phyloP scores from a whole-genome alignment of 2,888 invertebrate species.

The Caenorhabditis wallacei region DNA sequence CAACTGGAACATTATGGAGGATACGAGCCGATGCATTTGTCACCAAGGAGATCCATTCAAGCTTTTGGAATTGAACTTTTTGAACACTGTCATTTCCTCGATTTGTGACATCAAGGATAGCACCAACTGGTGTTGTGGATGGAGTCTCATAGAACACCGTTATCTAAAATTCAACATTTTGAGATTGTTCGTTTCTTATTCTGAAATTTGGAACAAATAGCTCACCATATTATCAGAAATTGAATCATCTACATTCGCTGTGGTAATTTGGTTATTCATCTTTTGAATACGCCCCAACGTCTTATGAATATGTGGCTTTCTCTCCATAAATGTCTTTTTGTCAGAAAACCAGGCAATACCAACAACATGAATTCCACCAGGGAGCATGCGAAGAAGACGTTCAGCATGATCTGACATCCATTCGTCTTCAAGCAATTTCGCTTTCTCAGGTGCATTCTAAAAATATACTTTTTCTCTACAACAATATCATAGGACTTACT shows the following conservation, averaged over 20 bases:
- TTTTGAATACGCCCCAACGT: slow-evolving; percentile 68
- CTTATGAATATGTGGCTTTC: slow-evolving; percentile 59
- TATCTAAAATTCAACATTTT: slow-evolving; percentile 60
- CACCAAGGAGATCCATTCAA: slow-evolving; percentile 74
- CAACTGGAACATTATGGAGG: slow-evolving; percentile 62
- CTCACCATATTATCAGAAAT: slow-evolving; percentile 69
- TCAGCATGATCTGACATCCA: slow-evolving; percentile 74
- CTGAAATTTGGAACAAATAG: too few relatives aligned
- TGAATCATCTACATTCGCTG: slow-evolving; percentile 64
- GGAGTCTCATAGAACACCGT: slow-evolving; percentile 71
- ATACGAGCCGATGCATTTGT: slow-evolving; percentile 70
- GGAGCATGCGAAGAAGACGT: slow-evolving; percentile 72
- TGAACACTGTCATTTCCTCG: slow-evolving; percentile 62
- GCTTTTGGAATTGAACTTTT: slow-evolving; percentile 65
- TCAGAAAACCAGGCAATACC: slow-evolving; percentile 73
- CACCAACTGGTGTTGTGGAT: slow-evolving; percentile 60
- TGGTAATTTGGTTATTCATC: slow-evolving; percentile 69
- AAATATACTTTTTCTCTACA: slow-evolving; percentile 2
- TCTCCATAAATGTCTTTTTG: slow-evolving; percentile 63
- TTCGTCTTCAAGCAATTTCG: slow-evolving; percentile 67
- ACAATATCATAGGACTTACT: slow-evolving; percentile 17
- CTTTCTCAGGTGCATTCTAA: slow-evolving; percentile 47
- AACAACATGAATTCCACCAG: slow-evolving; percentile 73
- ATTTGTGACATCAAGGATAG: slow-evolving; percentile 67
- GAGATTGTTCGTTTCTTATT: too few relatives aligned